These are phyloP conservation scores for Crossaster papposus DNA, from an alignment of 53 echinoderm and acorn worm genomes.

Conservation along the genomic window DNA sequence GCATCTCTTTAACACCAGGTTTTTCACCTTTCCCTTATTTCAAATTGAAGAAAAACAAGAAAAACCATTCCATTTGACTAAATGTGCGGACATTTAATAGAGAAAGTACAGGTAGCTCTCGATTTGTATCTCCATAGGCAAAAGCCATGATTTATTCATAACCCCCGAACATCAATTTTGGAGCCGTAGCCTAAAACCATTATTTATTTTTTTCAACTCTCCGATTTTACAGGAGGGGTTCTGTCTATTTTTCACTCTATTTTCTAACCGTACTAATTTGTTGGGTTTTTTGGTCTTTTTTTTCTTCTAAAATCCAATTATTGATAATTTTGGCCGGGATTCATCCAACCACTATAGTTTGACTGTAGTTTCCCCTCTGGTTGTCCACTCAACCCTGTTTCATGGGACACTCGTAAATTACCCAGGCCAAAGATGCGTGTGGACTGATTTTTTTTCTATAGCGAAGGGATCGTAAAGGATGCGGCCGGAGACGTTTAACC, in stretches of 20 bases:
- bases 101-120: too few species aligned
- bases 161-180: conserved; percentile 8
- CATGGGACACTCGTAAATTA: not conserved
- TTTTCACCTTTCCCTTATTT: too few species aligned
- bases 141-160: conserved; percentile 40
- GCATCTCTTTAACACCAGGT: too few species aligned
- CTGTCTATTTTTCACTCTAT: not conserved
- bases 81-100: too few species aligned
- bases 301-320: not conserved
- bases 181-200: conserved; percentile 12
- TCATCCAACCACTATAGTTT: not conserved
- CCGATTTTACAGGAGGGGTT: not conserved
- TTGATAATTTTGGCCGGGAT: not conserved
- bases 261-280: not conserved
- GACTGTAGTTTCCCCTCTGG: not conserved
- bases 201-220: not conserved
- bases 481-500: not conserved
- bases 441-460: not conserved
- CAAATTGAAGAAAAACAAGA: not conserved
- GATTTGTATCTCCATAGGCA: not conserved
- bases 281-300: not conserved
- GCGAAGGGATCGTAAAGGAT: not conserved
- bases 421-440: not conserved
- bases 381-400: not conserved
- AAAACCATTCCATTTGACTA: not conserved